Base-by-base conservation (phyloP, 2,113 vertebrate genomes). In the Gasterosteus nipponicus region DNA sequence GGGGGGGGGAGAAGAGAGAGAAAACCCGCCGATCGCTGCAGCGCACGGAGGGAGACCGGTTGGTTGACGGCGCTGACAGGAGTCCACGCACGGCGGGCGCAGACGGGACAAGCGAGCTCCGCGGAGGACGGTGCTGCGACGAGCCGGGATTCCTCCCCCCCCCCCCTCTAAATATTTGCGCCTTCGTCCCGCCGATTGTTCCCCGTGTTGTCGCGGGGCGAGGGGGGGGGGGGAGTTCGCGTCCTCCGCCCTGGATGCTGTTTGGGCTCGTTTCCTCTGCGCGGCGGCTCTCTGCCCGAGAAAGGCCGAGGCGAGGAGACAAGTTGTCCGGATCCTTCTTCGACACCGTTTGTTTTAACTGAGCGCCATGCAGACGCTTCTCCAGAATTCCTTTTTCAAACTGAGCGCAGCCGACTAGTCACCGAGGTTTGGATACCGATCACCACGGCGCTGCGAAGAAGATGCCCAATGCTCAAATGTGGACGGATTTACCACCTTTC, bases 401-500 rank as follows among this genome's bases (percentile, higher is more conserved):
- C 33, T 86, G 78, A 85, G 69, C 71, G 82, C 64, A 81, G 86
- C 81, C 69, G 84, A 86, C 68, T 74, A 76, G 77, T 75, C 66
- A 42, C 73, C 3, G 72, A 68, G 71, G 61, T 74, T n/a, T 41
- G 33, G 35, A 29, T 63, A 61, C 44, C 61, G 61, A 71, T 77
- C 75, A 41, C 10, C 16, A 19, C 66, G 38, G 56, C 63, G n/a
- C 62, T 12, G 4, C 5, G 18, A 10, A 61, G 58, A 33, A 76
- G 74, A 91, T 84, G 82, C 79, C 84, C 83, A 77, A 85, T 75
- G 71, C 68, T 42, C 70, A 41, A 0, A 69, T 78, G 82, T 39
- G 69, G 35, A 71, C 70, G 92, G 91, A 91, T 90, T 38, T 87
- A 84, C 63, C 80, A 87, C 88, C 88, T 86, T 86, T 49, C 62